Evolutionary conservation across 1,140 invertebrate species (phyloP).

Genomic region (Hyphantria cunea): DNA sequence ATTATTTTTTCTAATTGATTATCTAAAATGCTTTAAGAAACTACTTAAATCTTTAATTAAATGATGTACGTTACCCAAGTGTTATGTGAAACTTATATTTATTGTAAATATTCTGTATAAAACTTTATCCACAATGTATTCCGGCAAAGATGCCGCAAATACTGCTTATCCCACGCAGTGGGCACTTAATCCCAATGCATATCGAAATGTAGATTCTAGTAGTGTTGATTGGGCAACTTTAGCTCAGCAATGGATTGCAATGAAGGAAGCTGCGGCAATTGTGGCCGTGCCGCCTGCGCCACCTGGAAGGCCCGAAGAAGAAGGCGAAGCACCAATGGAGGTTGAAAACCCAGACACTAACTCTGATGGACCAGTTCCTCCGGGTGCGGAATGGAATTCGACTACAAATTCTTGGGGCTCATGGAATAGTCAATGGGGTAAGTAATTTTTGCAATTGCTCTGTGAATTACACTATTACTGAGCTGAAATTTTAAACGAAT

Average conservation of each 20-base stretch:
- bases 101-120: slow-evolving; percentile 24
- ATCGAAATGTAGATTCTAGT: slow-evolving; percentile 83
- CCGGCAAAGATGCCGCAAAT: slow-evolving; percentile 80
- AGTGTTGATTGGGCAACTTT: slow-evolving; percentile 96
- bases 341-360: slow-evolving; percentile 84
- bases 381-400: slow-evolving; percentile 61
- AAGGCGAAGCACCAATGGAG: slow-evolving; percentile 93
- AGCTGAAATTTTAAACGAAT: too few relatives aligned
- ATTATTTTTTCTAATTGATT: slow-evolving; percentile 12
- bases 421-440: slow-evolving; percentile 85
- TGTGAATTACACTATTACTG: too few relatives aligned
- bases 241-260: slow-evolving; percentile 98
- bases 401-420: slow-evolving; percentile 80
- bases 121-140: slow-evolving; percentile 59
- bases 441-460: slow-evolving; percentile 21
- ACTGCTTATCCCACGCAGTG: slow-evolving; percentile 86
- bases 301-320: slow-evolving; percentile 82
- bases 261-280: slow-evolving; percentile 88
- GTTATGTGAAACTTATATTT: slow-evolving; percentile 18
- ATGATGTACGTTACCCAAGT: slow-evolving; percentile 6
- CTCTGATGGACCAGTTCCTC: slow-evolving; percentile 53
- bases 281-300: slow-evolving; percentile 78
- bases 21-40: slow-evolving; percentile 3
- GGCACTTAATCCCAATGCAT: slow-evolving; percentile 87
- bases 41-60: background rate